Evolutionary conservation across 2,113 vertebrate species (phyloP), one percentile per base, ranked within the genome.

Genomic region (Hiodon tergisus): DNA sequence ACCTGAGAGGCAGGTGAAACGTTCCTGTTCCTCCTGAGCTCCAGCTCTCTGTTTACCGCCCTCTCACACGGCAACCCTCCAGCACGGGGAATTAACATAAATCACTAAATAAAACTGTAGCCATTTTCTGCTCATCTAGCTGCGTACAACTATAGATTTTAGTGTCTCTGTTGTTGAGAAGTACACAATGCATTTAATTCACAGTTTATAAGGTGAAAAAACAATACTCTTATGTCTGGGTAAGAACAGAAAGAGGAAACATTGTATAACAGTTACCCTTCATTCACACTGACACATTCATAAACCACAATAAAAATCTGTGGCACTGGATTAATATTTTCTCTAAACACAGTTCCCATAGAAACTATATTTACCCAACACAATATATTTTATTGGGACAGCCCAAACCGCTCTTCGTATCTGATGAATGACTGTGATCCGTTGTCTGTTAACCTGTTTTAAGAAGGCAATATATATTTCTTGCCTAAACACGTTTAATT

Each of bases 281-380:
- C 46, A 58, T 14, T 14, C 14, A 73, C 52, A 73, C 71, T 51
- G 8, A 66, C 69, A 67, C 54, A 3, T 14, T 46, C 16, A n/a
- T 59, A 52, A 46, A 52, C 53, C 50, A 13, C 67, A 53, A 11
- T 69, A 50, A 52, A 4, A 4, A 52, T 48, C 54, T 50, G 31
- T 69, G 51, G 57, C 54, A 17, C 5, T 52, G 1, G 47, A 57
- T 62, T 57, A 4, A 46, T 76, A 69, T 54, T 69, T 51, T 76
- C 66, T 69, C 67, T 46, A 47, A 69, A 69, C 74, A 69, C 47
- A 7, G 74, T 67, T 59, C 54, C 74, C n/a, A 76, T 76, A 54
- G 67, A 46, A 52, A 76, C 74, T 16, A 9, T 76, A 62, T 76
- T 76, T 76, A 62, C 16, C n/a, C 51, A 76, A 76, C 55, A 69